phyloP scores from a whole-genome alignment of 2,113 vertebrate genomes.

The Hippopotamus amphibius region DNA sequence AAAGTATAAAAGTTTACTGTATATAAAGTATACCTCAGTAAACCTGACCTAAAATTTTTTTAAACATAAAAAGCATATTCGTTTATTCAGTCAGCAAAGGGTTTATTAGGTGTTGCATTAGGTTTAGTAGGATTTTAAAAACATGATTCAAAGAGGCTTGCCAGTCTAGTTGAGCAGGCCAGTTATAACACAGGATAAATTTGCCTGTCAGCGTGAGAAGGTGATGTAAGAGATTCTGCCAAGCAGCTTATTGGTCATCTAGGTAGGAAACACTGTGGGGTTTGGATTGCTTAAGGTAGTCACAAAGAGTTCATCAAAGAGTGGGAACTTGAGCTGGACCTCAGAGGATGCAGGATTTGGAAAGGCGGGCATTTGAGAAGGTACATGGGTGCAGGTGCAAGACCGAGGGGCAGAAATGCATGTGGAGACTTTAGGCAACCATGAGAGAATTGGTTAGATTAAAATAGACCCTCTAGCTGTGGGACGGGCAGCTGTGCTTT shows the following conservation, averaged over 20 bases:
- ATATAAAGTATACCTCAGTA: not conserved
- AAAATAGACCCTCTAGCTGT: not conserved
- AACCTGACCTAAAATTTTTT: not conserved
- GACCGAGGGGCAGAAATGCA: not conserved
- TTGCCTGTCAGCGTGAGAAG: not conserved
- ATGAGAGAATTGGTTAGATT: not conserved
- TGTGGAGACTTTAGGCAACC: not conserved
- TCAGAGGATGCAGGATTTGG: not conserved
- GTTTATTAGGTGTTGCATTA: not conserved
- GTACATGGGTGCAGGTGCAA: fast-evolving
- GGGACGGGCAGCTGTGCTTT: not conserved
- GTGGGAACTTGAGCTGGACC: not conserved
- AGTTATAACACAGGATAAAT: not conserved
- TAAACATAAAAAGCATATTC: not conserved
- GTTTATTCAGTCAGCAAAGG: not conserved
- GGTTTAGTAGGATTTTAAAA: not conserved
- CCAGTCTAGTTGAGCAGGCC: not conserved
- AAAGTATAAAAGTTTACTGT: not conserved
- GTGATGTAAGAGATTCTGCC: not conserved
- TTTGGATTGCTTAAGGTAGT: not conserved
- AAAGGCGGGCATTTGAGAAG: not conserved
- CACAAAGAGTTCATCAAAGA: not conserved
- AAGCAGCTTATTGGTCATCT: not conserved
- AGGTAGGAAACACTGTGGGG: not conserved
- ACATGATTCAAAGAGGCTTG: not conserved